A percentile compares a stretch with the other conserved stretches of the same genome.
Conservation (phyloP, 30 jellyfish, hydroid and myxozoan genomes). For the Rhopilema esculentum region DNA sequence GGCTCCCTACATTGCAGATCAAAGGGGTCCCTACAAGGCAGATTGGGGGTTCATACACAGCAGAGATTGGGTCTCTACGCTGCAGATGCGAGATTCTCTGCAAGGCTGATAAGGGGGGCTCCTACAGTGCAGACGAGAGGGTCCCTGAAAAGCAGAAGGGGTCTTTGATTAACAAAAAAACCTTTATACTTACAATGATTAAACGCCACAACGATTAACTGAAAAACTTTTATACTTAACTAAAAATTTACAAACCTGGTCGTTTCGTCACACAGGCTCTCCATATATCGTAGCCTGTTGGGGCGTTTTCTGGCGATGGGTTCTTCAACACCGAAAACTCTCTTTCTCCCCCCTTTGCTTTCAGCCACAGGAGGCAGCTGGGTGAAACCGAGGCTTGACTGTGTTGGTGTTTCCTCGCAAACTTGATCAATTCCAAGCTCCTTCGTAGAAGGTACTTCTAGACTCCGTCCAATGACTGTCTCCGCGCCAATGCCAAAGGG, state of each 20-base stretch:
- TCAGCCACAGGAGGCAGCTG: conserved; percentile 13
- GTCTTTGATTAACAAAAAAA: not conserved
- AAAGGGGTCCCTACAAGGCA: no score
- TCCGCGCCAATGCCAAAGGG: conserved; percentile 79
- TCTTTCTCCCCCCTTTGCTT: not conserved
- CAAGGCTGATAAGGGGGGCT: no score
- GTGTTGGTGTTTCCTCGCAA: conserved; percentile 9
- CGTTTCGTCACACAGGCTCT: not conserved
- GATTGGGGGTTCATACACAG: no score
- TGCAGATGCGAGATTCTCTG: no score
- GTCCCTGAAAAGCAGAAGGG: not conserved
- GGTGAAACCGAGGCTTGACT: conserved; percentile 26
- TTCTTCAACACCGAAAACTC: not conserved
- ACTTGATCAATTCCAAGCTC: not conserved
- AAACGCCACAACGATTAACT: not conserved
- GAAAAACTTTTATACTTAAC: not conserved
- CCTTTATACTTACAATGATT: not conserved
- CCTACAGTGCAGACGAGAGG: not conserved
- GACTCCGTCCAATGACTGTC: not conserved
- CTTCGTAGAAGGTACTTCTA: conserved; percentile 15
- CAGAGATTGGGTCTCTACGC: no score
- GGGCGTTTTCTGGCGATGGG: conserved; percentile 2
- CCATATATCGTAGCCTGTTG: not conserved
- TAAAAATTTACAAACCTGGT: conserved; percentile 4
- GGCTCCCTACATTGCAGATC: no score